These are phyloP conservation scores for Paramuricea clavata DNA, from an alignment of 92 coral and sea anemone genomes.

Conservation along the genomic window DNA sequence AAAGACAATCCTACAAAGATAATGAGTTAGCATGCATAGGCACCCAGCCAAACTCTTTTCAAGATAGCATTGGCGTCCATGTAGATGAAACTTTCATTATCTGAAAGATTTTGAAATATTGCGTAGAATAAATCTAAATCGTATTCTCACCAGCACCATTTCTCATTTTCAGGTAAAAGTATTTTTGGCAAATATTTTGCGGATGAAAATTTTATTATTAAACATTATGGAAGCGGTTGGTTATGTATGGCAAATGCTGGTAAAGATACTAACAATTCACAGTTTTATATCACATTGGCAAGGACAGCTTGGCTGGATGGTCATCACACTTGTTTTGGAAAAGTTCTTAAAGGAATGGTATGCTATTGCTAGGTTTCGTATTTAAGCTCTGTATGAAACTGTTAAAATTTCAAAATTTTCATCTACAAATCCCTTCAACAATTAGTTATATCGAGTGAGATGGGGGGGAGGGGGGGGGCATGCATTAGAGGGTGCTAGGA, in stretches of 20 bases:
- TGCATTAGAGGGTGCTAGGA: no score
- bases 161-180: conserved; percentile 79
- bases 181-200: conserved; percentile 88
- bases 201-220: conserved; percentile 88
- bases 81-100: no score
- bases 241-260: conserved; percentile 97
- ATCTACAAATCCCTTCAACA: no score
- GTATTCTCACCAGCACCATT: neutral
- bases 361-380: neutral
- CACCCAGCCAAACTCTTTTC: no score
- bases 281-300: conserved; percentile 86
- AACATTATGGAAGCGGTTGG: conserved; percentile 96
- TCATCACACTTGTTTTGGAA: conserved; percentile 93
- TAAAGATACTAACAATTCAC: conserved; percentile 89
- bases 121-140: neutral
- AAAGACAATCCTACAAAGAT: no score
- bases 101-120: neutral
- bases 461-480: no score
- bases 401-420: no score
- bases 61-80: no score
- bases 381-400: no score
- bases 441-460: no score
- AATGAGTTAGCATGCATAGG: no score
- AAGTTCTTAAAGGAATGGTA: conserved; percentile 94
- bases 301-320: conserved; percentile 92